Percentiles rank a stretch among this genome's conserved stretches.
Conservation (phyloP, 1,140 invertebrate genomes). For the Microvelia longipes region DNA sequence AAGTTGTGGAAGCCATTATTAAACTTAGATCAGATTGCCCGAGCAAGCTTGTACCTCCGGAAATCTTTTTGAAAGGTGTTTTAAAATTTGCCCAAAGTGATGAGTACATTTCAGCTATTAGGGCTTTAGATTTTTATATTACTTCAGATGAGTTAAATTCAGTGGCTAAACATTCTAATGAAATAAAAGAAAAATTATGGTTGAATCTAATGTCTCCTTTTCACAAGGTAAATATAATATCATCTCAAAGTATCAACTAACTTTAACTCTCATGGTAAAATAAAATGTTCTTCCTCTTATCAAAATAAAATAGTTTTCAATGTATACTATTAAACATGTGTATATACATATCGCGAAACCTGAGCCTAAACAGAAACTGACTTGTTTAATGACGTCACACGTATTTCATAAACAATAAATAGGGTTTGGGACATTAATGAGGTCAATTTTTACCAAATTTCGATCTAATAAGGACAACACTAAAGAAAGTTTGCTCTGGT, state of each 20-base stretch:
- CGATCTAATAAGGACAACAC: no score
- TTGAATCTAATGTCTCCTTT: constrained; percentile 10
- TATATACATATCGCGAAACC: no score
- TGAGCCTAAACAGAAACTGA: no score
- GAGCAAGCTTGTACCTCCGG: background rate
- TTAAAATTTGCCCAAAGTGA: background rate
- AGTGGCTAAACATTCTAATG: constrained; percentile 3
- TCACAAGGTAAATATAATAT: constrained; percentile 10
- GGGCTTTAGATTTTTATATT: constrained; percentile 15
- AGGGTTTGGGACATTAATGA: no score
- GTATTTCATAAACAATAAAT: no score
- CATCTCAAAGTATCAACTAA: background rate
- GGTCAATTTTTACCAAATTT: no score
- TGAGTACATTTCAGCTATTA: constrained; percentile 7
- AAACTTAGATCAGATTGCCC: constrained; percentile 9
- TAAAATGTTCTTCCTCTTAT: no score
- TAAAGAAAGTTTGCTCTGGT: no score
- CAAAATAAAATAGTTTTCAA: no score
- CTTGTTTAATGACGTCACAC: no score
- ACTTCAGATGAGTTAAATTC: constrained; percentile 7
- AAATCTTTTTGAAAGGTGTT: constrained; percentile 6
- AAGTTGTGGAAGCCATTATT: constrained; percentile 7
- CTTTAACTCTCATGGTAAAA: background rate
- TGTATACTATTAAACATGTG: no score
- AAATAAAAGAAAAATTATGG: constrained; percentile 15